A percentile compares a stretch with the other conserved stretches of the same genome.
phyloP scores from a whole-genome alignment of 2,797 vertebrate genomes.

The Rhyacichthys aspro region DNA sequence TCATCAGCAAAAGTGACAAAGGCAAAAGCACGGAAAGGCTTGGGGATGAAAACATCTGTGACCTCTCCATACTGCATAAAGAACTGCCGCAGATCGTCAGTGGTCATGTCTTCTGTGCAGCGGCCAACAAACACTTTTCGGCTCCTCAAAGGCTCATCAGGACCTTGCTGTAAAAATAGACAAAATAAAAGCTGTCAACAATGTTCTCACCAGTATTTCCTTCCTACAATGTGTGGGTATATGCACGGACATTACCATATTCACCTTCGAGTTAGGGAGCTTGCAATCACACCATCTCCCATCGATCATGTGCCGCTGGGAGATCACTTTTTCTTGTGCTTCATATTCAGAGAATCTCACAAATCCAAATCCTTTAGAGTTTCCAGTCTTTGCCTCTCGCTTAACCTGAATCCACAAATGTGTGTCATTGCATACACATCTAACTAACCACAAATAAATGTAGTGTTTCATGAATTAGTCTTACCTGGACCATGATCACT shows the following conservation, averaged over 20 bases:
- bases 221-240: conserved; percentile 21
- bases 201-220: background rate
- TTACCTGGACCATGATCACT: conserved; percentile 99
- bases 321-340: conserved; percentile 95
- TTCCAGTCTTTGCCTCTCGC: conserved; percentile 95
- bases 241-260: conserved; percentile 65
- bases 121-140: conserved; percentile 98
- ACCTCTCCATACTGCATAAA: conserved; percentile 98
- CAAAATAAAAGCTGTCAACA: background rate
- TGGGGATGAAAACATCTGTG: conserved; percentile 98
- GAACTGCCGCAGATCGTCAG: conserved; percentile 93
- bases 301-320: conserved; percentile 98
- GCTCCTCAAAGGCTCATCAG: conserved; percentile 94
- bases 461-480: background rate
- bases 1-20: conserved; percentile 99
- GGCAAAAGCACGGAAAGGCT: conserved; percentile 96
- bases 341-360: conserved; percentile 97
- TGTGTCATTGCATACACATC: background rate
- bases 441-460: background rate
- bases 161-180: conserved; percentile 80
- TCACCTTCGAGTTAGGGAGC: conserved; percentile 91
- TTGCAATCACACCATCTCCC: conserved; percentile 99
- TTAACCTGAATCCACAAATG: conserved; percentile 84
- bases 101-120: conserved; percentile 97
- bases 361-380: conserved; percentile 98